Evolutionary conservation across 1,140 invertebrate species (phyloP), one percentile per base, ranked within the genome.

Genomic region (Anoplolepis gracilipes): DNA sequence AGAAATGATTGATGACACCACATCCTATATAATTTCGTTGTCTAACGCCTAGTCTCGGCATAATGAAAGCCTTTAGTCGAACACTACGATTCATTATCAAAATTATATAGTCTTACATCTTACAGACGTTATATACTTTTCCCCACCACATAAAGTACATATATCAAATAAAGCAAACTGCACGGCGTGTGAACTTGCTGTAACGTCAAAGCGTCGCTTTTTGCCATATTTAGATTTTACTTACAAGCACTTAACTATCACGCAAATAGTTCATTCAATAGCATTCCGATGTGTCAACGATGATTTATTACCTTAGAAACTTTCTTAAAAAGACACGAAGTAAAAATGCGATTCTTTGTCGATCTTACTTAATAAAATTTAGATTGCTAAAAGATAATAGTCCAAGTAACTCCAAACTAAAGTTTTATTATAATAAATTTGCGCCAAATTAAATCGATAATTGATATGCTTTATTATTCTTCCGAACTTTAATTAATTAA

Each of bases 101-200:
- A 86, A 86, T 86, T 86, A 86, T 64, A 84, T 72, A 84, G 81
- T 76, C 70, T 84, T 76, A 76, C n/a, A 46, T 76, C 72, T 84
- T 84, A 84, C n/a, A 61, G 30, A 30, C 81, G 70, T 76, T 77
- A 39, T 49, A 49, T 64, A 33, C 65, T 59, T 33, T n/a, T n/a
- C n/a, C n/a, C n/a, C n/a, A n/a, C 28, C 53, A 42, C 42, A 22
- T 72, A 77, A 49, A 77, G 6, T 62, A 84, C n/a, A n/a, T 62
- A 84, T 33, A 42, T 22, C 59, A 84, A 77, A 84, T 84, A 84
- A 77, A 77, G 76, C 70, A 39, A 77, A 62, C n/a, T 46, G 13
- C 13, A 22, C 22, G 33, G 55, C 46, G 36, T 65, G 59, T 75
- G 75, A 84, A 61, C 28, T 53, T 25, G 33, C 25, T 39, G 49